Percentiles rank a stretch among this genome's conserved stretches.
These are phyloP conservation scores for Stegophylla sp. DNA, from an alignment of 2,888 invertebrate genomes.

Conservation along the genomic window DNA sequence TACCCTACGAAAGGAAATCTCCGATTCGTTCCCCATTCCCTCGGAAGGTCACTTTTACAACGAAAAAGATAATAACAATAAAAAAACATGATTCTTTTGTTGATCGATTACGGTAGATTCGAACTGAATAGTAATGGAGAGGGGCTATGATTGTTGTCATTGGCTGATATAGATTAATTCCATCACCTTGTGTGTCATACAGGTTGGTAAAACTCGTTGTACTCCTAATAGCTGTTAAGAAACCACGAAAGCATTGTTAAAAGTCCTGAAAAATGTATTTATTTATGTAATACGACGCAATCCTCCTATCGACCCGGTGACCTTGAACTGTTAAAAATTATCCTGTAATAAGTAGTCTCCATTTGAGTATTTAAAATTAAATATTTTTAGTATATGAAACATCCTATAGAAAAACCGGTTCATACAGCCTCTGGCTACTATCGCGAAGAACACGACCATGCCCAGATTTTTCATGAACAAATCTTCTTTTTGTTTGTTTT, in stretches of 20 bases:
- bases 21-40: constrained; percentile 55
- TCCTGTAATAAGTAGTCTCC: constrained; percentile 30
- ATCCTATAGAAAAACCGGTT: constrained; percentile 39
- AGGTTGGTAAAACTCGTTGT: constrained; percentile 41
- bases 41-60: constrained; percentile 40
- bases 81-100: constrained; percentile 29
- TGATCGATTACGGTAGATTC: constrained; percentile 18
- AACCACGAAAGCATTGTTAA: constrained; percentile 36
- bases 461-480: constrained; percentile 43
- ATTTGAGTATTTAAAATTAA: constrained; percentile 6
- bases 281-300: constrained; percentile 38
- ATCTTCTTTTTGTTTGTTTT: constrained; percentile 45
- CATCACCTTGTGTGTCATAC: constrained; percentile 37
- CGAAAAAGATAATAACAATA: constrained; percentile 28
- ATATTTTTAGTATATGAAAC: constrained; percentile 25
- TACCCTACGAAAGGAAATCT: constrained; percentile 4
- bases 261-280: constrained; percentile 35
- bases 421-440: constrained; percentile 19
- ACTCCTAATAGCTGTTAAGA: constrained; percentile 5
- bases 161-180: constrained; percentile 47
- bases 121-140: constrained; percentile 26
- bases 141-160: constrained; percentile 35
- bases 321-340: constrained; percentile 52
- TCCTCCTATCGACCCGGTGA: constrained; percentile 22
- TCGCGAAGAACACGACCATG: constrained; percentile 6